Conservation (phyloP, 2,113 vertebrate species). For the Clarias macrocephalus region DNA sequence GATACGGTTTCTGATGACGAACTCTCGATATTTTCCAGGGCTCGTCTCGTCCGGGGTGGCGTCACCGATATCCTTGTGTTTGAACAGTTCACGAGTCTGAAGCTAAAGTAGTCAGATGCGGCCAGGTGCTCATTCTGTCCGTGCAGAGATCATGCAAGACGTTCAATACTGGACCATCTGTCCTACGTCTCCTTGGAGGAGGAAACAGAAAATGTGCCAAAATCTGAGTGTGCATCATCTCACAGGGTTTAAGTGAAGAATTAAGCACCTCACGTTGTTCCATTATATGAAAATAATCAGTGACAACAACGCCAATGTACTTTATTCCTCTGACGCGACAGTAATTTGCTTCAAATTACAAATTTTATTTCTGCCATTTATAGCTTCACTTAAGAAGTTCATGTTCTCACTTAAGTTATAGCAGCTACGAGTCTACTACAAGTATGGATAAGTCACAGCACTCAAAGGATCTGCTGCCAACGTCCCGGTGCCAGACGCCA, state of each 20-base stretch:
- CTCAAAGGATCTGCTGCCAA: no score
- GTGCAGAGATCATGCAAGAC: not conserved
- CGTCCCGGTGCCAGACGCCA: no score
- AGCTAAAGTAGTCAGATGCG: conserved; percentile 39
- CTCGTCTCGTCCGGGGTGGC: not conserved
- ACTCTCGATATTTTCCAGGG: not conserved
- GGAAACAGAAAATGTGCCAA: not conserved
- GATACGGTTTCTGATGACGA: not conserved
- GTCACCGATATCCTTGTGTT: not conserved
- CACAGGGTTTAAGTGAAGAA: not conserved
- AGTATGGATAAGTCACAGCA: no score
- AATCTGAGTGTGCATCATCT: no score
- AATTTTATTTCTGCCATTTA: not conserved
- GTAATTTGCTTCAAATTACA: no score
- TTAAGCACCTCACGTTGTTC: not conserved
- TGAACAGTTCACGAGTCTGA: no score
- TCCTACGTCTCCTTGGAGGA: conserved; percentile 12
- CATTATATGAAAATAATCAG: not conserved
- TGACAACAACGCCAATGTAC: no score
- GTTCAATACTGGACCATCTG: conserved; percentile 28
- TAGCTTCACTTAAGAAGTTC: no score
- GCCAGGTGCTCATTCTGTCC: not conserved
- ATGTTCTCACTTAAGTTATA: no score
- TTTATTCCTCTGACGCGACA: no score
- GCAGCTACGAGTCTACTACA: no score